Evolutionary conservation across 2,113 vertebrate genomes (phyloP).

Genomic region (Carlito syrichta): DNA sequence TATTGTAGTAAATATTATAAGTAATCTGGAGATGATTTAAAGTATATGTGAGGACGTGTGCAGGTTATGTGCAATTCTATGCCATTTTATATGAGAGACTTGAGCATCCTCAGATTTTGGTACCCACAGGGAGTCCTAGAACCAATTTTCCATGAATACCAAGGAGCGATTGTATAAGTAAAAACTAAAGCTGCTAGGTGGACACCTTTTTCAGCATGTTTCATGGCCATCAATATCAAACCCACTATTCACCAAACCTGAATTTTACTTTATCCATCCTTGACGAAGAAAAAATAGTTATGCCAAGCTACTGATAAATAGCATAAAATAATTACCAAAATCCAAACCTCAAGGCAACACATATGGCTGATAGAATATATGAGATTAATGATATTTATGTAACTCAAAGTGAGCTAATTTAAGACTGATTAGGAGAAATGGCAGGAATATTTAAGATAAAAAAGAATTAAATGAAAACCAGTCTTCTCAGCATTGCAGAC

Average conservation of each 20-base stretch:
- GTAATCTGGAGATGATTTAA: not conserved
- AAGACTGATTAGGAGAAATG: not conserved
- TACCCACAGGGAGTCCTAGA: not conserved
- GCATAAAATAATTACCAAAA: not conserved
- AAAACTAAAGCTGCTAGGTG: not conserved
- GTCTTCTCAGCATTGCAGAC: not conserved
- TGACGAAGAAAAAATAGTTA: not conserved
- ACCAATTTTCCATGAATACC: not conserved
- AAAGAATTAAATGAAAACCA: slow-evolving; percentile 27
- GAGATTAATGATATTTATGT: not conserved
- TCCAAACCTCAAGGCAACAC: not conserved
- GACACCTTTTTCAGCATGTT: not conserved
- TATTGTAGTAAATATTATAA: not conserved
- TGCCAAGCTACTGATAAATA: not conserved
- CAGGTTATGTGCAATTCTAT: not conserved
- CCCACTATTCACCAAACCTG: not conserved
- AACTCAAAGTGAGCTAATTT: not conserved
- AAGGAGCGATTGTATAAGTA: not conserved
- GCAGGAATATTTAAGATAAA: not conserved
- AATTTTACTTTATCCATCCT: not conserved
- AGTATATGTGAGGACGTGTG: not conserved
- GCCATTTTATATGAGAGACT: not conserved
- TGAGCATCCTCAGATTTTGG: not conserved
- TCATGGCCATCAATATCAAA: not conserved
- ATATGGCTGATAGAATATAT: not conserved